phyloP scores from a whole-genome alignment of 2,888 invertebrate species.

The Copidosoma aretas region DNA sequence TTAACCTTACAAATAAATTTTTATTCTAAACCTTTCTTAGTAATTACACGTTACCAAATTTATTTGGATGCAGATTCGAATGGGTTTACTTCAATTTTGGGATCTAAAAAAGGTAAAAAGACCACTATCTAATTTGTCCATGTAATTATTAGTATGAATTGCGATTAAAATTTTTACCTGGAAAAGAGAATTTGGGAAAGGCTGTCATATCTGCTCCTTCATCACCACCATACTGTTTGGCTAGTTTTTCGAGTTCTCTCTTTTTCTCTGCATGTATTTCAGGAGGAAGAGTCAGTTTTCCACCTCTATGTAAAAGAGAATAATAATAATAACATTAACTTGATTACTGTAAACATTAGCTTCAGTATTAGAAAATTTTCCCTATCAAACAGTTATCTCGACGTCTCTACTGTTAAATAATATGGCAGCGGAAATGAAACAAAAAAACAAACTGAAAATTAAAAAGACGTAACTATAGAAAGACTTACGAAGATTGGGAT shows the following conservation, averaged over 20 bases:
- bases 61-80: slow-evolving; percentile 23
- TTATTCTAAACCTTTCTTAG: slow-evolving; percentile 32
- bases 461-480: background rate
- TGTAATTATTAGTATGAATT: too few species aligned
- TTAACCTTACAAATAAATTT: slow-evolving; percentile 34
- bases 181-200: slow-evolving; percentile 86
- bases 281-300: slow-evolving; percentile 64
- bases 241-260: slow-evolving; percentile 80
- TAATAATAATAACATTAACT: background rate
- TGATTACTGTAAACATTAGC: too few species aligned
- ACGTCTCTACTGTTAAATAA: too few species aligned
- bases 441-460: too few species aligned
- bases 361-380: too few species aligned
- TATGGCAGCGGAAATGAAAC: too few species aligned
- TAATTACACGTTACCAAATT: slow-evolving; percentile 32
- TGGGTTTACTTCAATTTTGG: slow-evolving; percentile 43
- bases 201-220: slow-evolving; percentile 83
- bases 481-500: slow-evolving; percentile 81
- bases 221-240: slow-evolving; percentile 78
- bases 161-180: slow-evolving; percentile 58
- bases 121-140: too few species aligned
- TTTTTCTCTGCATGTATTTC: slow-evolving; percentile 77
- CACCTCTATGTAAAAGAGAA: slow-evolving; percentile 3
- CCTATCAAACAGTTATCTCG: too few species aligned
- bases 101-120: slow-evolving; percentile 47